These are phyloP conservation scores for Ceryle rudis DNA, from an alignment of 2,797 vertebrate species.

Conservation along the genomic window DNA sequence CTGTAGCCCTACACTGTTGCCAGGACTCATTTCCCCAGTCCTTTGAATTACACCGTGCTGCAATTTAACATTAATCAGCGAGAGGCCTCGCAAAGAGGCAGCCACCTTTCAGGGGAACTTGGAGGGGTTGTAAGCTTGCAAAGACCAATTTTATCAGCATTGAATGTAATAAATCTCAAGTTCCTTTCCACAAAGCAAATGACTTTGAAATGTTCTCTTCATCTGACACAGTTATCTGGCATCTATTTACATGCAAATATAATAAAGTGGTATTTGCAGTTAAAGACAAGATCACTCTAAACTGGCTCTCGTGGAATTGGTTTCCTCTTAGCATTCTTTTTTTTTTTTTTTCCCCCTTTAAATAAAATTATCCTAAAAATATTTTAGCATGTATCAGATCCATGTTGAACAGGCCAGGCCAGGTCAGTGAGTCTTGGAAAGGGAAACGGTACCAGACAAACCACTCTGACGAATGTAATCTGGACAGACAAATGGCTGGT, in stretches of 20 bases:
- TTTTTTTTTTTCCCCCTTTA: not conserved
- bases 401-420: not conserved
- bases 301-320: not conserved
- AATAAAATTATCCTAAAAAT: not conserved
- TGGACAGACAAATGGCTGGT: not conserved
- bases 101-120: not conserved
- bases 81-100: not conserved
- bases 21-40: not conserved
- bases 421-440: not conserved
- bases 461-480: not conserved
- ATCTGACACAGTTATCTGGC: not conserved
- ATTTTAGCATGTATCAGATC: not conserved
- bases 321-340: not conserved
- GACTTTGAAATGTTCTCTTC: not conserved
- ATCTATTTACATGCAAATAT: conserved; percentile 7
- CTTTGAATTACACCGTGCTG: not conserved
- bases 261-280: not conserved
- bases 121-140: not conserved
- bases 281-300: conserved; percentile 11
- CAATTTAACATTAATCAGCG: not conserved
- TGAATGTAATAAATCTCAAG: not conserved
- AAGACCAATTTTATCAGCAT: not conserved
- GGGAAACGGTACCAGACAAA: not conserved
- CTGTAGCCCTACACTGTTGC: not conserved
- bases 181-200: not conserved